Percentiles rank a stretch among this genome's conserved stretches.
Evolutionary conservation across 2,113 vertebrate genomes (phyloP).

Genomic region (Mystacornis crossleyi): DNA sequence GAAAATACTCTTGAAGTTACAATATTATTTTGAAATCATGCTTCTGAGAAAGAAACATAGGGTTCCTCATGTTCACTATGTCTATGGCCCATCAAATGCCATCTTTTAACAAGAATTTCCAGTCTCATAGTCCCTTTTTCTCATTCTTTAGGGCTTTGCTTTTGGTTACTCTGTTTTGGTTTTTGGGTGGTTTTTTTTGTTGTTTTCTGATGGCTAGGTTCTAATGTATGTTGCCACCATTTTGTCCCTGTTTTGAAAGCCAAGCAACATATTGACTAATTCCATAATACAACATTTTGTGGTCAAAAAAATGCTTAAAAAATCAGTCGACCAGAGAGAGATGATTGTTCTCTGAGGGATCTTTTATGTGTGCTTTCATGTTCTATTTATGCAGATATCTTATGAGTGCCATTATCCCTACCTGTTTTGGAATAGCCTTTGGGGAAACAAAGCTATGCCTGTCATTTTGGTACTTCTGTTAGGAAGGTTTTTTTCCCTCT

Average conservation of each 20-base stretch:
- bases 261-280: neutral
- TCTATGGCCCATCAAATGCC: neutral
- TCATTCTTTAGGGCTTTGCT: neutral
- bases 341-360: neutral
- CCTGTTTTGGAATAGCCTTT: neutral
- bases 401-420: neutral
- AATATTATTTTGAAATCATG: neutral
- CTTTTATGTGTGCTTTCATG: neutral
- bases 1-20: neutral
- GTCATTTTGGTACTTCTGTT: neutral
- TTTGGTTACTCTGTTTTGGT: neutral
- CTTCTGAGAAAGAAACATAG: neutral
- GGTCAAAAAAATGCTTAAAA: neutral
- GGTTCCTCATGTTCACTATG: neutral
- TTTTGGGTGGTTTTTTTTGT: neutral
- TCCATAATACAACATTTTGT: neutral
- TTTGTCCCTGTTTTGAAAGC: neutral
- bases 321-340: neutral
- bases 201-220: neutral
- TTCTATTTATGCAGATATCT: neutral
- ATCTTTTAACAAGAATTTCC: neutral
- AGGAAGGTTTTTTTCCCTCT: neutral
- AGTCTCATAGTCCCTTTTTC: neutral
- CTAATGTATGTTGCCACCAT: neutral
- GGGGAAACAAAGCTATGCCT: neutral